Conservation (phyloP, 2,888 invertebrate species). For the Noctua janthina region DNA sequence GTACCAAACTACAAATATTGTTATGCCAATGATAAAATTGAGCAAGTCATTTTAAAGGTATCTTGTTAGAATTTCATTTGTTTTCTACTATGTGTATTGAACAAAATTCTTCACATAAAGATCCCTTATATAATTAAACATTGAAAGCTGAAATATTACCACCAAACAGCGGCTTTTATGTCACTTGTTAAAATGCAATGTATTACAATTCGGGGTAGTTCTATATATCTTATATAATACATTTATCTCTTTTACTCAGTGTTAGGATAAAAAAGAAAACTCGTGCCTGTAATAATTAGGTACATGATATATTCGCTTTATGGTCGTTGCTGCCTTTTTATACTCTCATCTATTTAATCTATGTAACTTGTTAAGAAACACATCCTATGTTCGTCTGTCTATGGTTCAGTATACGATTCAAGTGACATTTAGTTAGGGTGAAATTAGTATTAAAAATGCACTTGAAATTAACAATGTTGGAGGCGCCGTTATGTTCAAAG, state of each 20-base stretch:
- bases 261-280: constrained; percentile 74
- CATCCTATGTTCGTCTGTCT: constrained; percentile 55
- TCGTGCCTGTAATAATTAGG: constrained; percentile 77
- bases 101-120: neutral
- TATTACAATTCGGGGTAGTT: constrained; percentile 57
- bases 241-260: constrained; percentile 71
- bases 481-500: neutral
- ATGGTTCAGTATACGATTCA: constrained; percentile 29
- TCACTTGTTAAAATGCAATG: constrained; percentile 65
- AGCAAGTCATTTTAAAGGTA: neutral
- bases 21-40: neutral
- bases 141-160: constrained; percentile 29
- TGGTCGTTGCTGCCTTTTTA: constrained; percentile 67
- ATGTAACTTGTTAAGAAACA: constrained; percentile 54
- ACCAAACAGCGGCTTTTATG: constrained; percentile 24
- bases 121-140: neutral
- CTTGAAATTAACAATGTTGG: neutral
- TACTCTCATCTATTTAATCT: constrained; percentile 67
- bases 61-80: neutral
- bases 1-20: neutral
- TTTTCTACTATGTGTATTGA: neutral
- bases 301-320: constrained; percentile 67
- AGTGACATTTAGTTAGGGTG: constrained; percentile 47
- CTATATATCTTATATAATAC: constrained; percentile 56
- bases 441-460: constrained; percentile 12